Base-by-base conservation (phyloP, 2,797 vertebrate genomes). In the Allobates femoralis region DNA sequence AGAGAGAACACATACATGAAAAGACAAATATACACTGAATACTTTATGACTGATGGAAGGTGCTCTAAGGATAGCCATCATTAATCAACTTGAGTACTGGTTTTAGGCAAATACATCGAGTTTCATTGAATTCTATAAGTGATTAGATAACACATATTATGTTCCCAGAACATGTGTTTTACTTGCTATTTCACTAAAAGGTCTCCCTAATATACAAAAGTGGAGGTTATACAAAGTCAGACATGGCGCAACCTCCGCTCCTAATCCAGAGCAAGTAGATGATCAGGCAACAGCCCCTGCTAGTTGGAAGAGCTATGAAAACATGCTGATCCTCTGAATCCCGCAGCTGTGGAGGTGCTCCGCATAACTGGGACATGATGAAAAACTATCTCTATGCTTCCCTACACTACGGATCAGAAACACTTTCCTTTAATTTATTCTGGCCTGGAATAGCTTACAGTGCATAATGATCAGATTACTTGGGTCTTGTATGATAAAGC, bases 191-290 rank as follows among this genome's bases (percentile, higher is more conserved):
- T 74, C 14, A 26, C 23, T 28, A 69, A 71, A 83, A 28, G 18
- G 0, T 11, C 11, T 15, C 34, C 51, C 50, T 23, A 64, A 56
- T 34, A 83, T 23, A 53, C 19, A 82, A 55, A 41, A 56, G 1
- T 18, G 7, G 69, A 84, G 71, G 58, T 79, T 79, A 79, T 81
- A 88, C 76, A 86, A 94, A 87, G 18, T 87, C 58, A 84, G 14
- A 51, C n/a, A 74, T 23, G 53, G 50, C 19, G 26, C 16, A 73
- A 86, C 71, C 78, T 69, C 79, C 23, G 67, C 77, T 80, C 28
- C 46, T 85, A 88, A 88, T 85, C 87, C 78, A 10, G 14, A 34
- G 23, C 78, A 41, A 64, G 50, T 32, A 62, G 87, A 77, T 34
- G 34, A 53, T 58, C 62, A 85, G 78, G 83, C 78, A 81, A 77